Percentiles rank a stretch among this genome's conserved stretches.
Evolutionary conservation across 37 sponge, comb jelly and placozoan species (phyloP).

Genomic region (Halichondria panicea): DNA sequence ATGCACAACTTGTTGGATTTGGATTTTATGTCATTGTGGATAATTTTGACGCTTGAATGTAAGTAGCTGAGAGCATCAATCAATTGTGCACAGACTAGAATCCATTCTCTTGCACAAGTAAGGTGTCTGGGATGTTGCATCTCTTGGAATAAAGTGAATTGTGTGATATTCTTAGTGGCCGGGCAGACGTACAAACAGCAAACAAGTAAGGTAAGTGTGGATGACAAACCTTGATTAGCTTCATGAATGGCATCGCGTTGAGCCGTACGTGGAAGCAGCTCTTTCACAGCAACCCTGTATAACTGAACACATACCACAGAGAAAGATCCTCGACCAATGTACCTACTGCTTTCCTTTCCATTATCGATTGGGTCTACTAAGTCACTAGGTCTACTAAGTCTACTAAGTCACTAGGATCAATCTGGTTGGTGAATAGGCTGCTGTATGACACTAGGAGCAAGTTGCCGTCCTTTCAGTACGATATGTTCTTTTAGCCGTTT

Average conservation of each 20-base stretch:
- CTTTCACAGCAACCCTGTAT: constrained; percentile 37
- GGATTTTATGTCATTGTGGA: constrained; percentile 38
- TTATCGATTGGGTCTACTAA: too few relatives aligned
- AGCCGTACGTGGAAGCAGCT: constrained; percentile 18
- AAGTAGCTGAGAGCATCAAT: constrained; percentile 30
- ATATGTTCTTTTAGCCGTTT: too few relatives aligned
- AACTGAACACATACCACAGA: constrained; percentile 22
- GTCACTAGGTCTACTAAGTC: too few relatives aligned
- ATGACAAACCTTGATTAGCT: constrained; percentile 6
- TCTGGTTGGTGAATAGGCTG: too few relatives aligned
- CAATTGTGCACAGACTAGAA: constrained; percentile 3
- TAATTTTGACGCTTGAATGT: constrained; percentile 2
- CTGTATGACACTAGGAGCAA: too few relatives aligned
- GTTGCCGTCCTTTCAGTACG: too few relatives aligned
- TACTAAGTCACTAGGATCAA: too few relatives aligned
- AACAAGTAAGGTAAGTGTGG: constrained; percentile 29
- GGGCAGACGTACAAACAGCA: constrained; percentile 7
- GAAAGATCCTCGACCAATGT: too few relatives aligned
- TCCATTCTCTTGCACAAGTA: too few relatives aligned
- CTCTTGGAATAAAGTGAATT: constrained; percentile 8
- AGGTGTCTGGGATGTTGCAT: neutral
- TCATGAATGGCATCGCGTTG: constrained; percentile 11
- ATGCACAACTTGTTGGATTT: too few relatives aligned
- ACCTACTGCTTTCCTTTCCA: too few relatives aligned
- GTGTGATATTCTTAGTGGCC: constrained; percentile 9